These are phyloP conservation scores for Perdita meconis DNA, from an alignment of 2,888 invertebrate species.

Conservation along the genomic window DNA sequence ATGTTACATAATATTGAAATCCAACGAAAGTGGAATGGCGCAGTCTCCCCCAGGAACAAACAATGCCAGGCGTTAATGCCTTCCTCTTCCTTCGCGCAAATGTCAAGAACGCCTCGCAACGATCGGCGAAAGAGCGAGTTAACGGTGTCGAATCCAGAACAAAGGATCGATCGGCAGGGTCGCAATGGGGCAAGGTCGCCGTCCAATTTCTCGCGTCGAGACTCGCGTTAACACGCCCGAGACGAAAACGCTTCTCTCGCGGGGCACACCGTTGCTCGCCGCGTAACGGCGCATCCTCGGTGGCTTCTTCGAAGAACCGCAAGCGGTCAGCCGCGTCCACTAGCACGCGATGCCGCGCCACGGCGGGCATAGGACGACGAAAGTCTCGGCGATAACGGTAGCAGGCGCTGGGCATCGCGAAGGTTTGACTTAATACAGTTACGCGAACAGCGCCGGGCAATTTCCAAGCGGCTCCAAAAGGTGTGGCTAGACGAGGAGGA, in stretches of 20 bases:
- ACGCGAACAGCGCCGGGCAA: slow-evolving; percentile 44
- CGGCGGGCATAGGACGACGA: slow-evolving; percentile 38
- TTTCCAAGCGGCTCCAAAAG: slow-evolving; percentile 37
- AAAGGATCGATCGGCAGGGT: slow-evolving; percentile 47
- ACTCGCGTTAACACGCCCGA: neutral
- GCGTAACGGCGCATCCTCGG: slow-evolving; percentile 52
- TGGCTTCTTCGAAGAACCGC: slow-evolving; percentile 64
- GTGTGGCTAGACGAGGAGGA: slow-evolving; percentile 43
- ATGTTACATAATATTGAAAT: too few species aligned
- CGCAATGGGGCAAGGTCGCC: slow-evolving; percentile 41
- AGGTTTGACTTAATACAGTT: slow-evolving; percentile 61
- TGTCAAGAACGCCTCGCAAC: slow-evolving; percentile 31
- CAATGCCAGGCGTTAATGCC: neutral
- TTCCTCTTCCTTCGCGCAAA: slow-evolving; percentile 23
- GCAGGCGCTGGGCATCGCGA: slow-evolving; percentile 37
- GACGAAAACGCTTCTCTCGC: slow-evolving; percentile 14
- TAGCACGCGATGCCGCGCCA: slow-evolving; percentile 54
- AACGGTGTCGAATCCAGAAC: slow-evolving; percentile 42
- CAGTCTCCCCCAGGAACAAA: slow-evolving; percentile 1
- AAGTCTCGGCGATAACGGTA: slow-evolving; percentile 65
- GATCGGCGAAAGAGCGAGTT: slow-evolving; percentile 30
- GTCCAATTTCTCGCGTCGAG: slow-evolving; percentile 36
- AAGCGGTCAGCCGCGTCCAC: slow-evolving; percentile 54
- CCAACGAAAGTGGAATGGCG: neutral
- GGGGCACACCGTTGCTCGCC: slow-evolving; percentile 22